Conservation (phyloP, 2,888 invertebrate genomes). For the Uropetala carovei region DNA sequence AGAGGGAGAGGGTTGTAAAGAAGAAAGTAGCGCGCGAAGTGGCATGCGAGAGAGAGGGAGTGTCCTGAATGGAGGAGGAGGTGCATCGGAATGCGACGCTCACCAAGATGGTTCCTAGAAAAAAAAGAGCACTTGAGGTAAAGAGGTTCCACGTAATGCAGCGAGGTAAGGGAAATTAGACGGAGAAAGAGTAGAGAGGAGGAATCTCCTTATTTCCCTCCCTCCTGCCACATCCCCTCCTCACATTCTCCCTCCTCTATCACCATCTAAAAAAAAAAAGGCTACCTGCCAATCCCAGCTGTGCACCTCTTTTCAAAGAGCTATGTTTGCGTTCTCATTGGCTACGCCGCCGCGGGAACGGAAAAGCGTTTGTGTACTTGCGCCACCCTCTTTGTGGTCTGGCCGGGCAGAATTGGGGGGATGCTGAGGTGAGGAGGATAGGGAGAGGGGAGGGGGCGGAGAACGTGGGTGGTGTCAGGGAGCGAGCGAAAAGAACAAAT, state of each 20-base stretch:
- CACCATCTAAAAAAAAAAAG: not conserved
- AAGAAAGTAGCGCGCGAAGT: too few species aligned
- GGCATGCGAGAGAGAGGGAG: too few species aligned
- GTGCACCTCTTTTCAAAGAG: not conserved
- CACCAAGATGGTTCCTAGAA: too few species aligned
- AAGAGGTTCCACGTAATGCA: too few species aligned
- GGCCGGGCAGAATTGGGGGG: too few species aligned
- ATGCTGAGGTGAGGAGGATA: too few species aligned
- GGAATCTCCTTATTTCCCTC: not conserved
- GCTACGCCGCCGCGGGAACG: not conserved
- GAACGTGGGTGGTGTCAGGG: not conserved
- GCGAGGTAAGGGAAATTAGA: too few species aligned
- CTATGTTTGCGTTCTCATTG: not conserved
- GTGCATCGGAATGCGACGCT: too few species aligned
- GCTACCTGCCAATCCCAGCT: not conserved
- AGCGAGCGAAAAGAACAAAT: not conserved
- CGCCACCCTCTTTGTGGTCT: not conserved
- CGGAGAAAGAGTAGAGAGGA: too few species aligned
- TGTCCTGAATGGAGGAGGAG: too few species aligned
- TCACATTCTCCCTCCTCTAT: not conserved
- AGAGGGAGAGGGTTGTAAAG: too few species aligned
- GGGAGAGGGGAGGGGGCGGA: not conserved
- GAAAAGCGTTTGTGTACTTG: conserved; percentile 2
- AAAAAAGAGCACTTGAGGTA: too few species aligned
- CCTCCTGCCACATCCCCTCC: not conserved